Evolutionary conservation across 2,888 invertebrate species (phyloP).

Genomic region (Nemoura dubitans): DNA sequence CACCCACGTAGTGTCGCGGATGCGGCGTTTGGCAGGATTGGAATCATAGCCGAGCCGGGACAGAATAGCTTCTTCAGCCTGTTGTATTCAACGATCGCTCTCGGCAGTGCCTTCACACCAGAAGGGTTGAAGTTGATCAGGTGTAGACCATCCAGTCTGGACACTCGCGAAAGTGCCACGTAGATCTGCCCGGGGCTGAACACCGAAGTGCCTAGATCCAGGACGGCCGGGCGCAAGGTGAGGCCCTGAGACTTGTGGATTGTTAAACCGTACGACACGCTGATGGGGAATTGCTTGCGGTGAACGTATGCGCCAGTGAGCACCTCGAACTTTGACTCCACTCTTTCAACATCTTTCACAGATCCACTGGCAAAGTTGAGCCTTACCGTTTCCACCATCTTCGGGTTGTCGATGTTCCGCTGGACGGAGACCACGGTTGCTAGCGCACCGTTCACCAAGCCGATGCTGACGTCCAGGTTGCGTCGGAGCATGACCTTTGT

Average conservation of each 20-base stretch:
- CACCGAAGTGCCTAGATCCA: constrained; percentile 52
- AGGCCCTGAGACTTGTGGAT: constrained; percentile 52
- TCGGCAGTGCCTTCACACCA: constrained; percentile 47
- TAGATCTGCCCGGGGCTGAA: constrained; percentile 52
- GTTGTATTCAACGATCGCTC: constrained; percentile 52
- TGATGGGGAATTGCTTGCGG: constrained; percentile 52
- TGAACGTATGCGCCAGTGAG: constrained; percentile 50
- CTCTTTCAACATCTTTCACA: constrained; percentile 49
- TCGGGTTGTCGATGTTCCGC: constrained; percentile 40
- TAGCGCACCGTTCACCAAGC: constrained; percentile 54
- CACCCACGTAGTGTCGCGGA: not conserved
- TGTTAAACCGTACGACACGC: constrained; percentile 52
- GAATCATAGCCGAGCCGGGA: constrained; percentile 36
- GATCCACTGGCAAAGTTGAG: constrained; percentile 49
- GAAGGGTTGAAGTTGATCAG: constrained; percentile 52
- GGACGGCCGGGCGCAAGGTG: constrained; percentile 51
- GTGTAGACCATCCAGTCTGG: constrained; percentile 49
- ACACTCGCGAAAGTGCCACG: constrained; percentile 52
- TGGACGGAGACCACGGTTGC: constrained; percentile 50
- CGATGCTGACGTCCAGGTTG: constrained; percentile 53
- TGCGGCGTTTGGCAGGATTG: not conserved
- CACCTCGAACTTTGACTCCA: constrained; percentile 53
- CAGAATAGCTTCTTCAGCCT: constrained; percentile 49
- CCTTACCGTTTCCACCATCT: constrained; percentile 49
- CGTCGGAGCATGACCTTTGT: constrained; percentile 53